Conservation (phyloP, 2,113 vertebrate species). For the Galemys pyrenaicus region DNA sequence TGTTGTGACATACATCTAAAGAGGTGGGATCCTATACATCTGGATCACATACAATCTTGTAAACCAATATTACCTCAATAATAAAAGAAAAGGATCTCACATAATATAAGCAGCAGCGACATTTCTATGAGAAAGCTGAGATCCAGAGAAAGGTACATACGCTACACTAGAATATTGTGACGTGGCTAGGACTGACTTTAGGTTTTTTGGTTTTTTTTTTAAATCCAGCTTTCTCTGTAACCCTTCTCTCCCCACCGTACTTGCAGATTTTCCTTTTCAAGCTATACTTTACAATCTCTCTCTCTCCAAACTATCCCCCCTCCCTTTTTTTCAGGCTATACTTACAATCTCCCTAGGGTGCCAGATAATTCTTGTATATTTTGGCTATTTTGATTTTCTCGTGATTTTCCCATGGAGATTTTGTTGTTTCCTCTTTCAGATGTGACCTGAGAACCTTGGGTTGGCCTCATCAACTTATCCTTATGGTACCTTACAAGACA, state of each 20-base stretch:
- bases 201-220: too few species aligned
- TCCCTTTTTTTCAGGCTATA: neutral
- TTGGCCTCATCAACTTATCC: slow-evolving; percentile 43
- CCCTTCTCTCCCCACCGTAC: neutral
- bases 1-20: too few species aligned
- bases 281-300: slow-evolving; percentile 51
- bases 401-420: slow-evolving; percentile 65
- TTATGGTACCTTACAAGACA: slow-evolving; percentile 58
- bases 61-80: too few species aligned
- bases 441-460: slow-evolving; percentile 31
- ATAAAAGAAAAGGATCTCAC: too few species aligned
- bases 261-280: neutral
- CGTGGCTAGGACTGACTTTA: neutral
- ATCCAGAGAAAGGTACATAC: neutral
- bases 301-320: too few species aligned
- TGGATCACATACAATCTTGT: too few species aligned
- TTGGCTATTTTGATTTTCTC: slow-evolving; percentile 50
- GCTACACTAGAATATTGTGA: neutral
- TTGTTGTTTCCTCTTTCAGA: slow-evolving; percentile 68
- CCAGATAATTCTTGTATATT: slow-evolving; percentile 41
- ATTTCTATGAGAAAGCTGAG: slow-evolving; percentile 2
- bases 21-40: too few species aligned
- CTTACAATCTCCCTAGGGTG: slow-evolving; percentile 56
- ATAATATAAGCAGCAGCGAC: neutral
- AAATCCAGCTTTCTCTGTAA: neutral